Base-by-base conservation (phyloP, 2,888 invertebrate species). In the Nemurella pictetii region DNA sequence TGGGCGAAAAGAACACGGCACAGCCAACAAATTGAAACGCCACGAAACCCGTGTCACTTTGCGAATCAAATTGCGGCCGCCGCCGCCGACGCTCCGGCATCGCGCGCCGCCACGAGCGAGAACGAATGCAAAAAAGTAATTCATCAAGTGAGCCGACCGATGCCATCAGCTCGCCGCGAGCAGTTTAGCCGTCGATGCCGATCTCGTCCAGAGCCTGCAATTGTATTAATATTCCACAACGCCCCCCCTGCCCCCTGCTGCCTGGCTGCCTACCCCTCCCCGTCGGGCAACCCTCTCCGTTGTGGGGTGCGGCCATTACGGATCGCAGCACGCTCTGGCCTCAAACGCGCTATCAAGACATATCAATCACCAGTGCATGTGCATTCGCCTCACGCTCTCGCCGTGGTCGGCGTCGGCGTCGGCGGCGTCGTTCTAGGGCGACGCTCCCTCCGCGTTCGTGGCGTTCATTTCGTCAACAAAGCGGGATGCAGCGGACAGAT, bases 281-380 rank as follows among this genome's bases (percentile, higher is more conserved):
- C 20, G 12, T 7, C 55, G 15, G 55, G 55, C 55, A 20, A 20
- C 32, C n/a, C 32, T 32, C 4, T 32, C 32, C 9, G 32, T 9
- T 5, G 4, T 12, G 12, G 12, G 78, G n/a, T 30, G 4, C 78
- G n/a, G 26, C 29, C 30, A 29, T 78, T 78, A 78, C 30, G 28
- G 2, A 29, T 4, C 78, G 29, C 3, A 15, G 30, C 78, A 78
- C 78, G 78, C 78, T 78, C 28, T 77, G 20, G 12, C 30, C 15
- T 78, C 20, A 30, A 78, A 29, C 28, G n/a, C 30, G 78, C 28
- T 78, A 78, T 78, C 78, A 78, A 28, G 78, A 78, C 78, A 15
- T 30, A 78, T 78, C 78, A 78, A 78, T 78, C 78, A 78, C 78
- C 30, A n/a, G 30, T 78, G 78, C 78, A 78, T 29, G 78, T 78